These are phyloP conservation scores for Callaeas wilsoni DNA, from an alignment of 2,113 vertebrate genomes.

Conservation along the genomic window DNA sequence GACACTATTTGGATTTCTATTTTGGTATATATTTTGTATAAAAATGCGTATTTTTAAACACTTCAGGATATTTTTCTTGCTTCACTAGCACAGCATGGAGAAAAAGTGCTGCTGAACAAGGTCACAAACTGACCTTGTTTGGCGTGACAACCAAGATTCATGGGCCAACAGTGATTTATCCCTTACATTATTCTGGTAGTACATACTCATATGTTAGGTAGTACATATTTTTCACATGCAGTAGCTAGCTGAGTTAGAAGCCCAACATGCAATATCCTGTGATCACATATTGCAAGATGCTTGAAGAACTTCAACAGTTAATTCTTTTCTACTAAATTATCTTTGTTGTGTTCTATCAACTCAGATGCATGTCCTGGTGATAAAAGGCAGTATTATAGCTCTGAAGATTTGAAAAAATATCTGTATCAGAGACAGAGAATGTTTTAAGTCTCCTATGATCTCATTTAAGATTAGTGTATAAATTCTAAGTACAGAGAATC, in stretches of 20 bases:
- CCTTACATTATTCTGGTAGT: not conserved
- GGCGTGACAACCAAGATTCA: not conserved
- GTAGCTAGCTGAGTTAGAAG: not conserved
- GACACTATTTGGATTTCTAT: not conserved
- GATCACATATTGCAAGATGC: not conserved
- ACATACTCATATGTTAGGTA: not conserved
- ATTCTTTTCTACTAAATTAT: not conserved
- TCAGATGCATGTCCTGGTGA: not conserved
- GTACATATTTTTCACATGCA: not conserved
- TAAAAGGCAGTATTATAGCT: not conserved
- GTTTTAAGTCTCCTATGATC: not conserved
- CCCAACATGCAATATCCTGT: not conserved
- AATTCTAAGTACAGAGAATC: not conserved
- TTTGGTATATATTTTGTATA: not conserved
- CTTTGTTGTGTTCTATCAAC: not conserved
- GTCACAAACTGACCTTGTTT: not conserved
- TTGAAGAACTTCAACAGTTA: not conserved
- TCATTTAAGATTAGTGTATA: not conserved
- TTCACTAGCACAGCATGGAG: not conserved
- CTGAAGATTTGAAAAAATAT: not conserved
- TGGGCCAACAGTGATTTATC: not conserved
- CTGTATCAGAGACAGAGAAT: not conserved
- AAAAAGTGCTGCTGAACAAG: not conserved
- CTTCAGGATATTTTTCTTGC: not conserved
- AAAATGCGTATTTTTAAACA: not conserved